These are phyloP conservation scores for Drosophila affinis DNA, from an alignment of 2,888 invertebrate species.

Conservation along the genomic window DNA sequence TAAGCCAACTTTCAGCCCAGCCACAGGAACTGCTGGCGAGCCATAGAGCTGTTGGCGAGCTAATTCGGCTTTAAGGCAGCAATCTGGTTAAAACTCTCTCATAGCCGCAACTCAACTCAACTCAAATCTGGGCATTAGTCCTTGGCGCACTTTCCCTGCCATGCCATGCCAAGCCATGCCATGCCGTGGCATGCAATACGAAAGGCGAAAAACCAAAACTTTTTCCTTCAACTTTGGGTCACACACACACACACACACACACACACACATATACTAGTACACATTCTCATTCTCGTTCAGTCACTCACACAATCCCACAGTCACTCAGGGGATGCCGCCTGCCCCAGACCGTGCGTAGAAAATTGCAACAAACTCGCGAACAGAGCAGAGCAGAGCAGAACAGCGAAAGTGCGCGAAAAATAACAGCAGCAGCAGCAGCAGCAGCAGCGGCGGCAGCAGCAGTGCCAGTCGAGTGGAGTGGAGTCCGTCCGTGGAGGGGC, in stretches of 20 bases:
- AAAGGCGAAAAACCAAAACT: slow-evolving; percentile 40
- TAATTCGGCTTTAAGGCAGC: slow-evolving; percentile 69
- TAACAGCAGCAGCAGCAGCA: slow-evolving; percentile 8
- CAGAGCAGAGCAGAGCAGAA: slow-evolving; percentile 7
- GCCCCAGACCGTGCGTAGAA: slow-evolving; percentile 44
- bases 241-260: slow-evolving; percentile 8
- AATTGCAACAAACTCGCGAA: slow-evolving; percentile 46
- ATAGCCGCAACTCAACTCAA: slow-evolving; percentile 50
- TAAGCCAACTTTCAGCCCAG: slow-evolving; percentile 28
- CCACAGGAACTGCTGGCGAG: slow-evolving; percentile 27
- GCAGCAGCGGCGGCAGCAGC: too few relatives aligned
- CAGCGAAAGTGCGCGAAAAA: slow-evolving; percentile 14
- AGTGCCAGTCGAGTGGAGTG: slow-evolving; percentile 36
- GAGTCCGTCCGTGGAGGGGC: slow-evolving; percentile 19
- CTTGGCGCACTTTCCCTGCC: slow-evolving; percentile 19
- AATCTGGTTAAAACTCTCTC: slow-evolving; percentile 64
- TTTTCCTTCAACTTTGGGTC: slow-evolving; percentile 55
- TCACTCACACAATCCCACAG: not conserved
- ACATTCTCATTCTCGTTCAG: not conserved
- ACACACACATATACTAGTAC: too few relatives aligned
- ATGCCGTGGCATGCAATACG: slow-evolving; percentile 1
- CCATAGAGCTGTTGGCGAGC: slow-evolving; percentile 27
- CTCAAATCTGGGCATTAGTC: slow-evolving; percentile 58
- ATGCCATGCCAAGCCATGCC: slow-evolving; percentile 3
- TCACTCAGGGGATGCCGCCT: slow-evolving; percentile 19